A percentile compares a stretch with the other conserved stretches of the same genome.
phyloP scores from a whole-genome alignment of 2,113 vertebrate genomes.

The Syngnathus typhle region DNA sequence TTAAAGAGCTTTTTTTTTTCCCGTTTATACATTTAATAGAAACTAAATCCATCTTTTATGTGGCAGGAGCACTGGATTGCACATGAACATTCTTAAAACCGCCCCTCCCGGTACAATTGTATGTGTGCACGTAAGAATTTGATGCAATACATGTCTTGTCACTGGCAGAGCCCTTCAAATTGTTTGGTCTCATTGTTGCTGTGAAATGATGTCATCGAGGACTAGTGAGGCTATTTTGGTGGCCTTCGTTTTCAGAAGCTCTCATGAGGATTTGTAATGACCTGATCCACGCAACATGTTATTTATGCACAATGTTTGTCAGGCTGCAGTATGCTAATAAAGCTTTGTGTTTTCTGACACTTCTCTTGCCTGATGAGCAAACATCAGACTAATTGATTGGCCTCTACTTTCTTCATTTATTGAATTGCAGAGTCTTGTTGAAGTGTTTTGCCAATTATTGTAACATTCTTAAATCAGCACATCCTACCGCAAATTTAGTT shows the following conservation, averaged over 20 bases:
- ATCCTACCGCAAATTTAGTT: not conserved
- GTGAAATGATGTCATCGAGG: slow-evolving; percentile 7
- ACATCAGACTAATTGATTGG: not conserved
- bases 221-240: slow-evolving; percentile 27
- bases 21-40: slow-evolving; percentile 29
- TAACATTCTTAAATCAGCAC: not conserved
- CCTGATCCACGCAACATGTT: slow-evolving; percentile 26
- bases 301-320: slow-evolving; percentile 58
- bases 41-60: slow-evolving; percentile 21
- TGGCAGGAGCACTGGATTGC: slow-evolving; percentile 23
- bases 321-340: slow-evolving; percentile 49
- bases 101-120: slow-evolving; percentile 3
- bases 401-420: not conserved
- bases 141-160: slow-evolving; percentile 58
- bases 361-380: not conserved
- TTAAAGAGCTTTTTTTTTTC: slow-evolving; percentile 24
- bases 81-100: slow-evolving; percentile 15
- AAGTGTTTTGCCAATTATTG: not conserved
- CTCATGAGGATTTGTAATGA: slow-evolving; percentile 41
- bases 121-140: slow-evolving; percentile 20
- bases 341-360: slow-evolving; percentile 26
- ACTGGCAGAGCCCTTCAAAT: slow-evolving; percentile 39
- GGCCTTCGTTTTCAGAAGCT: slow-evolving; percentile 61
- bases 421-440: not conserved
- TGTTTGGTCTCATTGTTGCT: slow-evolving; percentile 10